Base-by-base conservation (phyloP, 2,888 invertebrate species). In the Leptinotarsa juncta region DNA sequence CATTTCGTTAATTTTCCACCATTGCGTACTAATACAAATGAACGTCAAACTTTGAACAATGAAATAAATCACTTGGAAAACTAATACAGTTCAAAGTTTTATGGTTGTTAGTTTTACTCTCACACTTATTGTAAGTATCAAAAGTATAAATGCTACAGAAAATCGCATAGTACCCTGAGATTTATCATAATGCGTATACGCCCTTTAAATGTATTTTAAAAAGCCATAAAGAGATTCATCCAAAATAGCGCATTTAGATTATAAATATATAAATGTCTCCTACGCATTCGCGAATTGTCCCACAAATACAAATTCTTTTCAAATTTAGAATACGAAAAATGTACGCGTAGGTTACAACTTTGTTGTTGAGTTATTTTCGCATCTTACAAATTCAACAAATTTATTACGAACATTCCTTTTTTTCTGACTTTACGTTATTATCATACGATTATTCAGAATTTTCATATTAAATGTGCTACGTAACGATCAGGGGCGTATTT, bases 281-380 rank as follows among this genome's bases (percentile, higher is more conserved):
- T 60, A 69, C 69, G 69, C 57, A 69, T 48, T 60, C 57, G 49
- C 48, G 49, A 48, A 42, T 69, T 69, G 69, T 69, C 69, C 69
- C 48, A 69, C 69, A 57, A 53, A 69, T 53, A 69, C 23, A 69
- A 69, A 69, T 69, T 57, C 69, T 60, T 48, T 57, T 69, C 55
- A 60, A 69, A 57, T 57, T 57, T 69, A 69, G 69, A 69, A 69
- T 69, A 57, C 57, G 42, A 69, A 69, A 69, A 60, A 69, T 69
- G 55, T 53, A 48, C 62, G 69, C 57, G 69, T 69, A 69, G 69
- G 69, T 68, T 26, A 68, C 68, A 68, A 69, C 57, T 57, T 69
- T 69, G 57, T 60, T 57, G 48, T 60, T 23, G 57, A 57, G 69
- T 57, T 69, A 69, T 69, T 69, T 69, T 69, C 42, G 53, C 32